A percentile compares a stretch with the other conserved stretches of the same genome.
Evolutionary conservation across 2,113 vertebrate species (phyloP).

Genomic region (Pithys albifrons): DNA sequence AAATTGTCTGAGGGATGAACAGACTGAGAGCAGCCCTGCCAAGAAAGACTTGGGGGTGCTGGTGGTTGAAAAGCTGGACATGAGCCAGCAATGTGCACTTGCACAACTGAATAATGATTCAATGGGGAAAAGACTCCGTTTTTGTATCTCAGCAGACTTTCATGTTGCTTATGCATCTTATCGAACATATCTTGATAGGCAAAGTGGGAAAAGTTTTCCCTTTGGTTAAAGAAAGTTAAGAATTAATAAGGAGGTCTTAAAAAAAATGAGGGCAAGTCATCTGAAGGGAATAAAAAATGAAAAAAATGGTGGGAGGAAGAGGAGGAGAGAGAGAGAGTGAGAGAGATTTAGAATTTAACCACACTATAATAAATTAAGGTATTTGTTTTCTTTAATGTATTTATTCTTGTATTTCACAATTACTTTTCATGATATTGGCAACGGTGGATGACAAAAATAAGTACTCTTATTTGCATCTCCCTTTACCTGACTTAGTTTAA

Average conservation of each 20-base stretch:
- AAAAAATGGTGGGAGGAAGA: not conserved
- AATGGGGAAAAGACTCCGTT: not conserved
- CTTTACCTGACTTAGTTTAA: not conserved
- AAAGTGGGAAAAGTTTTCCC: not conserved
- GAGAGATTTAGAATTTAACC: not conserved
- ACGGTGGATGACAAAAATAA: not conserved
- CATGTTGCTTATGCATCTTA: not conserved
- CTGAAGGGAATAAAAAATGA: not conserved
- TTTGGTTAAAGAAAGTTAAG: not conserved
- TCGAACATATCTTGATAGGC: not conserved
- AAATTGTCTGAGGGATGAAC: fast-evolving
- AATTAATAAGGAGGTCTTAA: not conserved
- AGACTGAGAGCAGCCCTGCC: not conserved
- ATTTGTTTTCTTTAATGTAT: not conserved
- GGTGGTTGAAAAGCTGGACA: not conserved
- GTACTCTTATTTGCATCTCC: not conserved
- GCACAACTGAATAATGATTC: not conserved
- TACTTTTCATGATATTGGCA: not conserved
- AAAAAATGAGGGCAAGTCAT: not conserved
- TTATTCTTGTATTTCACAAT: not conserved
- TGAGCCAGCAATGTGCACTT: fast-evolving
- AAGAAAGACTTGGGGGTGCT: not conserved
- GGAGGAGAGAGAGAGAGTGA: not conserved
- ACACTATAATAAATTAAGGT: not conserved
- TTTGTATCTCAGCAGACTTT: not conserved